These are phyloP conservation scores for Liasis olivaceus DNA, from an alignment of 2,797 vertebrate species.

Conservation along the genomic window DNA sequence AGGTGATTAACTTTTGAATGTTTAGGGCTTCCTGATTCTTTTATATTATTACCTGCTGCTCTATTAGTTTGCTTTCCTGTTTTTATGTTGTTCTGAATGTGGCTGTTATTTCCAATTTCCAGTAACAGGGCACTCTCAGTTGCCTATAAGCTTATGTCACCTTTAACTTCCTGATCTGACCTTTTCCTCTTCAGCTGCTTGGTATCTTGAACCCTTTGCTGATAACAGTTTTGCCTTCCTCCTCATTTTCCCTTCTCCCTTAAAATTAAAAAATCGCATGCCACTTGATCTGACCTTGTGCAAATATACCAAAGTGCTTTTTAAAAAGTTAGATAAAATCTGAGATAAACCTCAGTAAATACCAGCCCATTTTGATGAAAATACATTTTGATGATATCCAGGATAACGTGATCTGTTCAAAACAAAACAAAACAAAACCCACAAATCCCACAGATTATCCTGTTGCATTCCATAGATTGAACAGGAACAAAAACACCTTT, in stretches of 20 bases:
- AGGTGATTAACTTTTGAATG: not conserved
- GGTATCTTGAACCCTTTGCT: constrained; percentile 40
- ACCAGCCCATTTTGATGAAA: not conserved
- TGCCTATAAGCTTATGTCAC: constrained; percentile 24
- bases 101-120: not conserved
- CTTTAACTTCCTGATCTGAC: constrained; percentile 50
- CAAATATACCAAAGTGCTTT: constrained; percentile 7
- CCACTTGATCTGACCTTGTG: constrained; percentile 34
- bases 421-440: not conserved
- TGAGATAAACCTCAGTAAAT: not conserved
- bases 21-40: not conserved
- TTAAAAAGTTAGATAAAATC: not conserved
- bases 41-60: not conserved
- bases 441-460: not conserved
- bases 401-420: not conserved
- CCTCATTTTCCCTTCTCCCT: constrained; percentile 9
- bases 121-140: not conserved
- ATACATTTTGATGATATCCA: not conserved
- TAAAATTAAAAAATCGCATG: constrained; percentile 1
- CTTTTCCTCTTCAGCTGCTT: constrained; percentile 47
- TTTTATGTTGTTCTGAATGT: not conserved
- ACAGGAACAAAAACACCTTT: not conserved
- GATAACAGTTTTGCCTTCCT: constrained; percentile 37
- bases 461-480: not conserved
- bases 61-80: not conserved